Base-by-base conservation (phyloP, 2,888 invertebrate species). In the Ommatoiulus sabulosus region DNA sequence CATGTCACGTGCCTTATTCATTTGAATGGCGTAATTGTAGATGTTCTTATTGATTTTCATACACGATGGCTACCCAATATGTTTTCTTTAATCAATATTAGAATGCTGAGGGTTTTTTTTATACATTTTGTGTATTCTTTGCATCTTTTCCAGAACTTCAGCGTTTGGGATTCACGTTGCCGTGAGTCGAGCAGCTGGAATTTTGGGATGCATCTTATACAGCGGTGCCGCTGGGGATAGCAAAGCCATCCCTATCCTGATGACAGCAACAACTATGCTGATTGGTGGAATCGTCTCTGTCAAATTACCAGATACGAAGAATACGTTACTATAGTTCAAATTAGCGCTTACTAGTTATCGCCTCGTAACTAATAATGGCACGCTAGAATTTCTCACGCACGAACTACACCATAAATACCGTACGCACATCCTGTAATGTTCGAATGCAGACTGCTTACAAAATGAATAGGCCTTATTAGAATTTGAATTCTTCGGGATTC, bases 161-260 rank as follows among this genome's bases (percentile, higher is more conserved):
- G 93, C 92, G 17, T 93, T 93, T 89, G 93, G 93, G 87, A 91
- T 93, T 87, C 91, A 93, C 91, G 92, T 93, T 87, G 93, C 93
- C 43, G 91, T 91, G 43, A 93, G 93, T 88, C 91, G 93, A 89
- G 91, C 93, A 90, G 92, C 92, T 3, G 93, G 93, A 87, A 91
- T 93, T 57, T 91, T 93, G 90, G 93, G 93, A 88, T 93, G 92
- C 52, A 91, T 92, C 52, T 92, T 92, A 57, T 93, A 93, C 91
- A 92, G 93, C 89, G 92, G 92, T 20, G 92, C 93, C 87, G 92
- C 93, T 52, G 92, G 92, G 84, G 91, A 92, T 85, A 93, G 92
- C 88, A 91, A 93, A 86, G 91, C 93, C 5, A 92, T 92, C 87
- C 93, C 93, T n/a, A 93, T 93, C 90, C 90, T 93, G 87, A 91